Evolutionary conservation across 1,140 invertebrate genomes (phyloP).

Genomic region (Goniozus legneri): DNA sequence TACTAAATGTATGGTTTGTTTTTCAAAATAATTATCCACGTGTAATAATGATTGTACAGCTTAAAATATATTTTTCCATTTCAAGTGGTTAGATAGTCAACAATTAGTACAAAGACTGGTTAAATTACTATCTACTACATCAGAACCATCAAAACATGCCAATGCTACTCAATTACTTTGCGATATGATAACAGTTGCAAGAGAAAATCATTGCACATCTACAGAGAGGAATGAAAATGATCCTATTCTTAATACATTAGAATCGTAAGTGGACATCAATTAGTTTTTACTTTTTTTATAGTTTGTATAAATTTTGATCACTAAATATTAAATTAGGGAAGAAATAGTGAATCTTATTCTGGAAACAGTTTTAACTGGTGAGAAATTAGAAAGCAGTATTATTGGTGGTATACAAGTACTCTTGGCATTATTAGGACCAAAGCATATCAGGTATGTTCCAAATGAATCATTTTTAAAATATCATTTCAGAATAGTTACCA

Average conservation of each 20-base stretch:
- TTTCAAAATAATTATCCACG: neutral
- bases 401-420: slow-evolving; percentile 77
- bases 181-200: slow-evolving; percentile 71
- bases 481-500: neutral
- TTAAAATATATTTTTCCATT: slow-evolving; percentile 7
- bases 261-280: slow-evolving; percentile 73
- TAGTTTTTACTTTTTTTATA: no score
- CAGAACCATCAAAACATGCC: slow-evolving; percentile 70
- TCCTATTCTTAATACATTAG: slow-evolving; percentile 66
- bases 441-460: slow-evolving; percentile 45
- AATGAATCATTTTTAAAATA: neutral
- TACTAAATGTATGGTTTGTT: slow-evolving; percentile 69
- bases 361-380: slow-evolving; percentile 67
- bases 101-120: slow-evolving; percentile 80
- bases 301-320: slow-evolving; percentile 18
- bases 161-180: slow-evolving; percentile 80
- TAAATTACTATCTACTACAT: slow-evolving; percentile 71
- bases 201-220: slow-evolving; percentile 63
- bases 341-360: slow-evolving; percentile 66
- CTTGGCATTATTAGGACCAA: slow-evolving; percentile 65
- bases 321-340: slow-evolving; percentile 54
- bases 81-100: slow-evolving; percentile 82
- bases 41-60: neutral
- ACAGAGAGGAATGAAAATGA: slow-evolving; percentile 61
- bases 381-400: slow-evolving; percentile 70